Evolutionary conservation across 2,888 invertebrate species (phyloP), one percentile per base, ranked within the genome.

Genomic region (Acholoe squamosa): DNA sequence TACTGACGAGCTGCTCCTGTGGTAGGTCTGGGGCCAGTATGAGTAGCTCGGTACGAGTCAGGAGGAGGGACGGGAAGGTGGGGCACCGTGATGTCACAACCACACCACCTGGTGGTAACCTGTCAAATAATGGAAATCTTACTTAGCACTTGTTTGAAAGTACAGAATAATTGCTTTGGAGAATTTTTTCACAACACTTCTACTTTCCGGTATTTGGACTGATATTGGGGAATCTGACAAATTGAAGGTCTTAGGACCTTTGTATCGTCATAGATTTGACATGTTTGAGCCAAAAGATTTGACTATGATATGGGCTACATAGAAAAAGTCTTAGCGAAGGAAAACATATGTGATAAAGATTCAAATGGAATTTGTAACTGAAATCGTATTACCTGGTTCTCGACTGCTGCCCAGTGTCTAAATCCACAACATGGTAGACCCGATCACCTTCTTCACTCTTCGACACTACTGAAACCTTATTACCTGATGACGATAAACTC

Each of bases 1-100:
- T 54, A 89, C 52, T 89, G 89, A n/a, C 51, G 52, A 86, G 25
- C 16, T 56, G 86, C 25, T 52, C 86, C 56, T 86, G 86, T 5
- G 25, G 54, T 28, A 31, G 22, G 52, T 86, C 54, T 1, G 56
- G 31, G 16, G 86, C 31, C 1, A 86, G 54, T 10, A 86, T 19
- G 28, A 54, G 28, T 52, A 86, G 86, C 25, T 52, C 86, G 22
- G 25, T 22, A 19, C 3, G 25, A 12, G 86, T 86, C 16, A 86
- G 28, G 25, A 86, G 54, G 14, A 86, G 86, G 25, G n/a, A 16
- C 12, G 86, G 86, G 54, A 86, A 86, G 25, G 56, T 56, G 19
- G 54, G 54, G 33, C 25, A 25, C 5, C 7, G 52, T n/a, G 86
- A 86, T 19, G 33, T 51, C 25, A 86, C 86, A 5, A 86, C 56